phyloP scores from a whole-genome alignment of 1,140 invertebrate species.

The Drosophila virilis region DNA sequence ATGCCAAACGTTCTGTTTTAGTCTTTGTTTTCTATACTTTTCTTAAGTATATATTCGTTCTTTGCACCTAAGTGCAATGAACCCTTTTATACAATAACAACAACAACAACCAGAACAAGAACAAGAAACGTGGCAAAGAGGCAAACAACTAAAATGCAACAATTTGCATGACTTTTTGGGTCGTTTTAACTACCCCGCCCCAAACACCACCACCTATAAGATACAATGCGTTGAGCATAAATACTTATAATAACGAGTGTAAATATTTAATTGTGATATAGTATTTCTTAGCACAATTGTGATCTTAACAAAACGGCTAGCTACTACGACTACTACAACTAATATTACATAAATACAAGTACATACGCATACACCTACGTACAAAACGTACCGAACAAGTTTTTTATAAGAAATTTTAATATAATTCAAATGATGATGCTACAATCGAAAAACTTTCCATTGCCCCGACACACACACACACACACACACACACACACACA shows the following conservation, averaged over 20 bases:
- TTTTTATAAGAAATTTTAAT: slow-evolving; percentile 72
- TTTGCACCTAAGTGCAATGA: slow-evolving; percentile 16
- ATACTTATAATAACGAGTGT: slow-evolving; percentile 75
- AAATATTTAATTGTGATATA: slow-evolving; percentile 83
- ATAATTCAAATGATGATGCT: slow-evolving; percentile 27
- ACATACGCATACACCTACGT: slow-evolving; percentile 16
- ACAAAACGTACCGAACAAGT: slow-evolving; percentile 29
- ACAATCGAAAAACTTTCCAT: slow-evolving; percentile 42
- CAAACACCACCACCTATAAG: slow-evolving; percentile 54
- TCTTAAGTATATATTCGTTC: slow-evolving; percentile 33
- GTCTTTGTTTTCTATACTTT: slow-evolving; percentile 26
- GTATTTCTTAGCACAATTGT: slow-evolving; percentile 83
- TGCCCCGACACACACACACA: slow-evolving; percentile 16
- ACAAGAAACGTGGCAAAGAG: slow-evolving; percentile 25
- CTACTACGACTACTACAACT: slow-evolving; percentile 60
- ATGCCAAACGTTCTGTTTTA: slow-evolving; percentile 17
- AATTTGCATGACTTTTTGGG: slow-evolving; percentile 45
- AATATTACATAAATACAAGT: slow-evolving; percentile 31
- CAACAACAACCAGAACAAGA: slow-evolving; percentile 11
- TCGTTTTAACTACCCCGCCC: slow-evolving; percentile 28
- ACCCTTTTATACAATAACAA: slow-evolving; percentile 32
- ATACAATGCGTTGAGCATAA: slow-evolving; percentile 43
- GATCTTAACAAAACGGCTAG: slow-evolving; percentile 77
- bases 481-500: not conserved
- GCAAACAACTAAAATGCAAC: slow-evolving; percentile 35